phyloP scores from a whole-genome alignment of 2,113 vertebrate genomes.

The Psephotus haematonotus region DNA sequence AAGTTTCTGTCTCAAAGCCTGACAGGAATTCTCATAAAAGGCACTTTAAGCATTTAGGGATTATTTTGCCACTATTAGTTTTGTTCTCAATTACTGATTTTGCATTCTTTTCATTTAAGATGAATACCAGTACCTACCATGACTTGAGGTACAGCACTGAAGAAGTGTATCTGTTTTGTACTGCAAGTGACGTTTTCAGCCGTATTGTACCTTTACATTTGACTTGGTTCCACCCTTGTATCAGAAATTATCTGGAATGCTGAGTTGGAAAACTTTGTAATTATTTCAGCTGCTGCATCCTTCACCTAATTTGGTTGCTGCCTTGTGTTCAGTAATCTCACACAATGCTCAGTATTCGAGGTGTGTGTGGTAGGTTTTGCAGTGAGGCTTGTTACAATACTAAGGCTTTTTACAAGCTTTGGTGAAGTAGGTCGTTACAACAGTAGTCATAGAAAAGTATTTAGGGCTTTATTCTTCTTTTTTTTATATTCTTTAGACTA shows the following conservation, averaged over 20 bases:
- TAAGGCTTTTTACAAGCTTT: background rate
- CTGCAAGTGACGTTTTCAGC: background rate
- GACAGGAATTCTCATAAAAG: background rate
- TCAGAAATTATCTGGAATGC: background rate
- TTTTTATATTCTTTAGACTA: background rate
- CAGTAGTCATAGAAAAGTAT: background rate
- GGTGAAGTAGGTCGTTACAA: background rate
- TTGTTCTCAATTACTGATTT: background rate
- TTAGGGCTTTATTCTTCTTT: background rate
- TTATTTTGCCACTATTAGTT: background rate
- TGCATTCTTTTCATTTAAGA: background rate
- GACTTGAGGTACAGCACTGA: background rate
- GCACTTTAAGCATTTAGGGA: background rate
- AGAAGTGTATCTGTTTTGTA: background rate
- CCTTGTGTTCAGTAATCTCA: background rate
- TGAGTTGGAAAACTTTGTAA: background rate
- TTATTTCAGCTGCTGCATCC: background rate
- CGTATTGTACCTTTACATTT: background rate
- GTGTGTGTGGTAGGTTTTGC: background rate
- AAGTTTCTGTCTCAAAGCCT: background rate
- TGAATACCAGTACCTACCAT: background rate
- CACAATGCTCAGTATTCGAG: background rate
- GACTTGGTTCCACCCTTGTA: background rate
- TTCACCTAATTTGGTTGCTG: background rate
- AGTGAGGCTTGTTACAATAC: background rate